Evolutionary conservation across 2,888 invertebrate genomes (phyloP), one percentile per base, ranked within the genome.

Genomic region (Tricholauxania praeusta): DNA sequence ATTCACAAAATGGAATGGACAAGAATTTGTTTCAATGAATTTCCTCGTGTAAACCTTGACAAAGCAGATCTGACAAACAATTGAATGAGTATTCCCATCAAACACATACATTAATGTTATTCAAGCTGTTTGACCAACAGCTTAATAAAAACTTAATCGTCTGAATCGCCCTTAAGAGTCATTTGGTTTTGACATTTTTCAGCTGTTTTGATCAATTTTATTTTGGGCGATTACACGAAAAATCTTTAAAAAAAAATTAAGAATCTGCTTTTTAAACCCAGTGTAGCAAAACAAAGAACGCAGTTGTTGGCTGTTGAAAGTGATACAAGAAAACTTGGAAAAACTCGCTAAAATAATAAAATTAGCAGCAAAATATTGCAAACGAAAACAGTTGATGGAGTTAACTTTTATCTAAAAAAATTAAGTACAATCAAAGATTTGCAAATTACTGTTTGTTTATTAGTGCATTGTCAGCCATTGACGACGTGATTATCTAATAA

Each of bases 401-500:
- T 39, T 8, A 12, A 12, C 2, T 52, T 52, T 1, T 14, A 53
- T 15, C 15, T 53, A 48, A 64, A 49, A 64, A 63, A 49, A 14
- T 19, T 14, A 49, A 32, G 32, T 32, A 32, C 32, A 32, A 32
- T 32, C n/a, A 64, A 64, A 49, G 22, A 12, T 19, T 48, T 48
- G 12, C 15, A 64, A 48, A 19, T 64, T 63, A 17, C 22, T 5
- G n/a, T 15, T 15, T 39, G 39, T 39, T 39, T 39, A 39, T 22
- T 60, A 60, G 32, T 10, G 39, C 59, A 60, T 14, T 32, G 62
- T 39, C 62, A 55, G 39, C 39, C 39, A 39, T 39, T 39, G 8
- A 47, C 47, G 55, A 19, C 67, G 48, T 69, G 47, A 70, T 70
- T 70, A 70, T 70, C 70, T 70, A 70, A 70, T 47, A 19, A 48